Base-by-base conservation (phyloP, 2,888 invertebrate genomes). In the Mythimna pallens region DNA sequence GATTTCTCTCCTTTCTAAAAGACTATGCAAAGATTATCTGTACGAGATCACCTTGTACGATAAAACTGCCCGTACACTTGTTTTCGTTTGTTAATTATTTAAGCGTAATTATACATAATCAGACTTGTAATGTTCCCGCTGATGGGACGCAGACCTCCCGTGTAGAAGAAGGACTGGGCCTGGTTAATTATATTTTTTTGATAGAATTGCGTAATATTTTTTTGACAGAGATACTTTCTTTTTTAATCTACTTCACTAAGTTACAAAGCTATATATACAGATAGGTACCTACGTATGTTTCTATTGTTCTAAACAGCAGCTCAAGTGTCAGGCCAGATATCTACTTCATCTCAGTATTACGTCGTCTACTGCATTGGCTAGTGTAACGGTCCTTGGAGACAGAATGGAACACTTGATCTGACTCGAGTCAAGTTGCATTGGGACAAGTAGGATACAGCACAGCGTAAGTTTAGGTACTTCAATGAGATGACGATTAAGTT, bases 341-440 rank as follows among this genome's bases (percentile, higher is more conserved):
- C 77, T 70, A 61, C 68, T 80, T 73, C 83, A 83, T 80, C 71
- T 72, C 76, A 74, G 78, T 76, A 76, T 76, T 72, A 69, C 72
- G 68, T 78, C 65, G 70, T 65, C 68, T 63, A 47, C 52, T 40
- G 61, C 65, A 63, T 65, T 70, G 74, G 76, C 67, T 82, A 79
- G 64, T 78, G 84, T 83, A 84, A 83, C 80, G 57, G 62, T 82
- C 83, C 75, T 80, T 70, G 65, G 76, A 81, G 78, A 81, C 80
- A 76, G 64, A 76, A 65, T 61, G 69, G 65, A 71, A 71, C 79
- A 82, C 84, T 82, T 78, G 73, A 84, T 36, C 64, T 55, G 67
- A 59, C 70, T 81, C 67, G 73, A 74, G 68, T 81, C 78, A 78
- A 66, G 69, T 81, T 75, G 61, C 74, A 79, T 66, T 79, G 68